Evolutionary conservation across 2,888 invertebrate genomes (phyloP), one percentile per base, ranked within the genome.

Genomic region (Vanessa cardui): DNA sequence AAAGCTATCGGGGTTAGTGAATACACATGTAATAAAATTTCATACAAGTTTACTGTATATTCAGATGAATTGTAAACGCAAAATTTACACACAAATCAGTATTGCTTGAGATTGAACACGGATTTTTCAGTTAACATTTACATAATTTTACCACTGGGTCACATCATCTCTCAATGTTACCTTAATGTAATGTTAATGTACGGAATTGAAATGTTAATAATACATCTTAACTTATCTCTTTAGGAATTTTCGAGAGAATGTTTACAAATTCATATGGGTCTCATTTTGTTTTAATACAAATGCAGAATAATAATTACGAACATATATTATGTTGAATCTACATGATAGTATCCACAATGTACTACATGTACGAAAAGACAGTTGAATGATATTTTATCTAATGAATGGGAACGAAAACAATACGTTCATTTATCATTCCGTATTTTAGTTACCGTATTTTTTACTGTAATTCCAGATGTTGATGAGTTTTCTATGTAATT

Each of bases 351-450:
- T 20, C 33, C 33, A 12, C 47, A 58, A 47, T 39, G 20, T 16
- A 9, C 21, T 20, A 20, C 33, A 39, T 52, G 33, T 6, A 45
- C 45, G 33, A 6, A 26, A 64, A 61, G 12, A 60, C 62, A 62
- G 62, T 62, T 39, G 52, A 21, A 65, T 45, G 15, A 62, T 50
- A 39, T 64, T 64, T 68, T 45, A 62, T 61, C 45, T 45, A 56
- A 62, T 45, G 64, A 68, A 68, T 52, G 58, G 49, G 58, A 31
- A 33, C 44, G 20, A 45, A 64, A 31, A 64, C 58, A 65, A 68
- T 39, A 69, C 47, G 52, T 58, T 62, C 62, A 69, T 69, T 54
- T 62, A 65, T 69, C 46, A 64, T 58, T 58, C 26, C 33, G 44
- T 47, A n/a, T 44, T 58, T 59, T 52, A 26, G 3, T 12, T 39